phyloP scores from a whole-genome alignment of 2,888 invertebrate genomes.

The Cephus rjabovi region DNA sequence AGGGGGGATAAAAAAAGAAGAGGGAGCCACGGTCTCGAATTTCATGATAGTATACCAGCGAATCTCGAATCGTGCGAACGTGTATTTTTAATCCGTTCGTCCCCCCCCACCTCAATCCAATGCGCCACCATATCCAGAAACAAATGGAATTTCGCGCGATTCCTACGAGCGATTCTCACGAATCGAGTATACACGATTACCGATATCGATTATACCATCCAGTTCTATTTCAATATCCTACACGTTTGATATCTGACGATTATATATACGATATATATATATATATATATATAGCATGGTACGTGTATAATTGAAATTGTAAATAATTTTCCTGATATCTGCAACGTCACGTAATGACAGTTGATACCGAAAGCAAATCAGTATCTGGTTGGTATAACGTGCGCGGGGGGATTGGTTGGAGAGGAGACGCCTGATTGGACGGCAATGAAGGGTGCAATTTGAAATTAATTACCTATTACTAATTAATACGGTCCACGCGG shows the following conservation, averaged over 20 bases:
- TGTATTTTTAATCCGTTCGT: background rate
- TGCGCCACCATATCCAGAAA: conserved; percentile 25
- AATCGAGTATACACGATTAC: conserved; percentile 20
- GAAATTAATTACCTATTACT: background rate
- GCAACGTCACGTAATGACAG: background rate
- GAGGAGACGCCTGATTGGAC: background rate
- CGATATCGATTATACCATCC: background rate
- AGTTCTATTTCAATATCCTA: background rate
- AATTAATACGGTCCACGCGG: background rate
- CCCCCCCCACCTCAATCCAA: background rate
- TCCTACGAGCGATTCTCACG: conserved; percentile 54
- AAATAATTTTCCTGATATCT: background rate
- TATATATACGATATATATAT: too few species aligned
- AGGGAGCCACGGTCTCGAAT: conserved; percentile 22
- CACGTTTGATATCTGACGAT: background rate
- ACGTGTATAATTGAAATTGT: background rate
- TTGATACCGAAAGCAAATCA: background rate
- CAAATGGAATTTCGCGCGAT: conserved; percentile 59
- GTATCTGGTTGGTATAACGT: background rate
- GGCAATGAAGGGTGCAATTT: background rate
- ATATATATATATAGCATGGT: too few species aligned
- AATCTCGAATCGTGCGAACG: conserved; percentile 9
- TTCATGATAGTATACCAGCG: conserved; percentile 24
- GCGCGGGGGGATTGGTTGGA: background rate
- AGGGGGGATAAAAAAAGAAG: background rate